Conservation (phyloP, 2,113 vertebrate genomes). For the Anolis carolinensis region DNA sequence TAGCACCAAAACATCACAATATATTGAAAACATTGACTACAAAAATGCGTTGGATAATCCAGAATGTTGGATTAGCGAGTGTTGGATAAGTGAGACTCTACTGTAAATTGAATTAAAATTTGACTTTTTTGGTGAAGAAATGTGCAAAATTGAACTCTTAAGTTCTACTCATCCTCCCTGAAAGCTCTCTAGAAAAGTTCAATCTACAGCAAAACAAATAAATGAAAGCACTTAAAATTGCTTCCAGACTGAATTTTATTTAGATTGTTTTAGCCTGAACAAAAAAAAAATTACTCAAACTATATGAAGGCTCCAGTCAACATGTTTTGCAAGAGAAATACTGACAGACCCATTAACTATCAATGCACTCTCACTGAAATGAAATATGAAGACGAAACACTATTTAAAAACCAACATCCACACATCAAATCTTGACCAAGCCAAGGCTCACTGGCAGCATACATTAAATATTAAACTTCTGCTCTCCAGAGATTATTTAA, state of each 20-base stretch:
- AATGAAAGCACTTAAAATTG: constrained; percentile 16
- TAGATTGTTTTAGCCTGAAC: constrained; percentile 63
- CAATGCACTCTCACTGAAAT: constrained; percentile 23
- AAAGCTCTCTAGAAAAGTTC: constrained; percentile 46
- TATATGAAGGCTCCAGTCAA: constrained; percentile 58
- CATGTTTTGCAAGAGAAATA: constrained; percentile 60
- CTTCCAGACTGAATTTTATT: constrained; percentile 57
- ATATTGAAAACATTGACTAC: too few species aligned
- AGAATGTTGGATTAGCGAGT: too few species aligned
- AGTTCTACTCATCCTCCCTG: constrained; percentile 38
- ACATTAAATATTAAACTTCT: constrained; percentile 30
- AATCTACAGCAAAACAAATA: constrained; percentile 30
- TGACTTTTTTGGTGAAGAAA: constrained; percentile 3
- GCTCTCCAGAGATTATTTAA: constrained; percentile 42
- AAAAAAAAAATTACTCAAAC: constrained; percentile 54
- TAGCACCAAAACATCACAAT: too few species aligned
- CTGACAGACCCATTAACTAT: constrained; percentile 55
- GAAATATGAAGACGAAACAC: constrained; percentile 46
- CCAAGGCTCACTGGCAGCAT: rapidly evolving
- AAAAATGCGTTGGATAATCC: too few species aligned
- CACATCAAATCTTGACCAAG: constrained; percentile 18
- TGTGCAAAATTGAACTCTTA: constrained; percentile 13
- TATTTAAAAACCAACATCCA: constrained; percentile 40
- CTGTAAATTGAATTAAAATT: neutral
- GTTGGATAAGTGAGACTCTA: too few species aligned